phyloP scores from a whole-genome alignment of 2,888 invertebrate species.

The Pristionchus entomophagus region DNA sequence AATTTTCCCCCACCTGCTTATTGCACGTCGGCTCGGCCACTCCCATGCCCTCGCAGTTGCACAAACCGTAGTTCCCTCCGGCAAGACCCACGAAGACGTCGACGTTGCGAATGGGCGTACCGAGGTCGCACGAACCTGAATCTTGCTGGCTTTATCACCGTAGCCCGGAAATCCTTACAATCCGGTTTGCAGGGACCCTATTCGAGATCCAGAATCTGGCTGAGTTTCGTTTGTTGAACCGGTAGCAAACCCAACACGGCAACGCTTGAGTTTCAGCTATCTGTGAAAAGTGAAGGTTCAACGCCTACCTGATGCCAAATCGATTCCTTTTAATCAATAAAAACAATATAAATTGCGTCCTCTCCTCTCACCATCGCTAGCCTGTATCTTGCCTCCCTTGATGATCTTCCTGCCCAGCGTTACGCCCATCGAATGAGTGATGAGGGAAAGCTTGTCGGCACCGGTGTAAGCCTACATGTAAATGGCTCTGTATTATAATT shows the following conservation, averaged over 20 bases:
- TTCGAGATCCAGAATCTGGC: too few relatives aligned
- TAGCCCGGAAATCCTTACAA: too few relatives aligned
- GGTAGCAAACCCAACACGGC: too few relatives aligned
- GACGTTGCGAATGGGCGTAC: conserved; percentile 60
- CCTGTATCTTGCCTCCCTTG: conserved; percentile 59
- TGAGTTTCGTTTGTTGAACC: too few relatives aligned
- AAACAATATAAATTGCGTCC: too few relatives aligned
- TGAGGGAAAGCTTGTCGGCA: conserved; percentile 46
- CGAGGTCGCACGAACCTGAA: conserved; percentile 60
- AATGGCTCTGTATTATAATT: too few relatives aligned
- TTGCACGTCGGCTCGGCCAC: conserved; percentile 65
- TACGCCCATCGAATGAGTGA: conserved; percentile 69
- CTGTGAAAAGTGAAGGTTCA: too few relatives aligned
- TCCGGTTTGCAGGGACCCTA: too few relatives aligned
- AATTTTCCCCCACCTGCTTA: conserved; percentile 51
- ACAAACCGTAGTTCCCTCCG: conserved; percentile 71
- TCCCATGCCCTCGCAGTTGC: conserved; percentile 64
- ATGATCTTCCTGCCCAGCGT: conserved; percentile 65
- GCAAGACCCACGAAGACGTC: conserved; percentile 70
- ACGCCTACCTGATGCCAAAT: too few relatives aligned
- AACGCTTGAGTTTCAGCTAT: too few relatives aligned
- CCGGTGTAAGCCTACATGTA: conserved; percentile 46
- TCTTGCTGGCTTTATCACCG: too few relatives aligned
- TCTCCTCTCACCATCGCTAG: background rate
- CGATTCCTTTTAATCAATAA: too few relatives aligned